A percentile compares a stretch with the other conserved stretches of the same genome.
These are phyloP conservation scores for Podargus strigoides DNA, from an alignment of 2,797 vertebrate genomes.

Conservation along the genomic window DNA sequence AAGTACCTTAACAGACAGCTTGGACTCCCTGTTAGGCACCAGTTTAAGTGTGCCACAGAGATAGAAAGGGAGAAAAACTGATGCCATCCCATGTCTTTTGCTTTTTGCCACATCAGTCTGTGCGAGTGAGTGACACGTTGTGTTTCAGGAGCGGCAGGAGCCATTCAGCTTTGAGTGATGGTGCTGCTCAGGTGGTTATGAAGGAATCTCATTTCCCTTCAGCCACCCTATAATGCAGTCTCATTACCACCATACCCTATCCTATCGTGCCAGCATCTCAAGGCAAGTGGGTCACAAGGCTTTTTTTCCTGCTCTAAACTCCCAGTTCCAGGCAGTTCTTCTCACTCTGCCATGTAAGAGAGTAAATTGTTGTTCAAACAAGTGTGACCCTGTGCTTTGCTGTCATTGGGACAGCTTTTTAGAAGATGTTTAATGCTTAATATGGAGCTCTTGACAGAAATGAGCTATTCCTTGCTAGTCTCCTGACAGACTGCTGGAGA, in stretches of 20 bases:
- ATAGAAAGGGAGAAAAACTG: not conserved
- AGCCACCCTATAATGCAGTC: not conserved
- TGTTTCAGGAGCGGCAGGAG: not conserved
- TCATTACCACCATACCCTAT: not conserved
- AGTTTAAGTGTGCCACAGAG: not conserved
- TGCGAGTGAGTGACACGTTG: fast-evolving
- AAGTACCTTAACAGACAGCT: not conserved
- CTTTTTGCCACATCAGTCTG: not conserved
- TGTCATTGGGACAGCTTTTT: constrained; percentile 22
- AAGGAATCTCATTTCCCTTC: not conserved
- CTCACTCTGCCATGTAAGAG: not conserved
- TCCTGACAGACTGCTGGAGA: constrained; percentile 54
- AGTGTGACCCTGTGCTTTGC: not conserved
- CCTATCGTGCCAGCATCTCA: not conserved
- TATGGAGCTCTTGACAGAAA: constrained; percentile 62
- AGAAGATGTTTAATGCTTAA: constrained; percentile 48
- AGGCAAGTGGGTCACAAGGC: not conserved
- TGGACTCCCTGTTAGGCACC: not conserved
- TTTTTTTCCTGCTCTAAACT: not conserved
- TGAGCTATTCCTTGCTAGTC: constrained; percentile 47
- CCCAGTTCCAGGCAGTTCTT: not conserved
- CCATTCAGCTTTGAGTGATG: not conserved
- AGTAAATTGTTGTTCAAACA: constrained; percentile 14
- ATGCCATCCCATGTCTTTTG: not conserved
- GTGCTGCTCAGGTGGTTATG: not conserved